A percentile compares a stretch with the other conserved stretches of the same genome.
These are phyloP conservation scores for Drosophila acutilabella DNA, from an alignment of 2,888 invertebrate species.

Conservation along the genomic window DNA sequence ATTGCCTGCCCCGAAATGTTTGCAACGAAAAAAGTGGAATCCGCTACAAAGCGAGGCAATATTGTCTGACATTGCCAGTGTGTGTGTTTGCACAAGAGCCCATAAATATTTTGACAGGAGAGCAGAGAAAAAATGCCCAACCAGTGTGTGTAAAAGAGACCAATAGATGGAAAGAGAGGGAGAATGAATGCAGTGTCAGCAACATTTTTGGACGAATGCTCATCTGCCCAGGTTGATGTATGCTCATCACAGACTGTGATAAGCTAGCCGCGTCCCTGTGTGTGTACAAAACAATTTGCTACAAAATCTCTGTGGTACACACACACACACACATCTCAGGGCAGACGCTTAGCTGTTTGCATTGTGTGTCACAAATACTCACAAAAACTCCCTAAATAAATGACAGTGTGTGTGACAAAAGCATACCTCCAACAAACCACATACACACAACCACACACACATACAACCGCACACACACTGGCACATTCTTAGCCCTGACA, in stretches of 20 bases:
- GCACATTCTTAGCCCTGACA: conserved; percentile 9
- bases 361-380: conserved; percentile 44
- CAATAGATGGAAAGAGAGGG: conserved; percentile 3
- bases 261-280: conserved; percentile 21
- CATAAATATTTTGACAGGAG: conserved; percentile 70
- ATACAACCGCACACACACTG: not conserved
- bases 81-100: conserved; percentile 33
- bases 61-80: conserved; percentile 22
- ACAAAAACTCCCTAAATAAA: conserved; percentile 2
- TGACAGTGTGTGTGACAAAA: conserved; percentile 23
- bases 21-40: conserved; percentile 51
- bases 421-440: conserved; percentile 1
- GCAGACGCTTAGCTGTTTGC: conserved; percentile 59
- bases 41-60: conserved; percentile 58
- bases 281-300: conserved; percentile 55
- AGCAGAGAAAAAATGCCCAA: conserved; percentile 24
- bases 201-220: conserved; percentile 47
- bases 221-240: conserved; percentile 48
- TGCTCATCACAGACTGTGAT: conserved; percentile 31
- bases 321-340: conserved; percentile 18
- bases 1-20: conserved; percentile 53
- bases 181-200: conserved; percentile 55
- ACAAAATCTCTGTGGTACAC: conserved; percentile 45
- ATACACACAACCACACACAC: not conserved
- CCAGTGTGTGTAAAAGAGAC: not conserved